A percentile compares a stretch with the other conserved stretches of the same genome.
Conservation (phyloP, 92 coral and sea anemone genomes). For the Desmophyllum pertusum region DNA sequence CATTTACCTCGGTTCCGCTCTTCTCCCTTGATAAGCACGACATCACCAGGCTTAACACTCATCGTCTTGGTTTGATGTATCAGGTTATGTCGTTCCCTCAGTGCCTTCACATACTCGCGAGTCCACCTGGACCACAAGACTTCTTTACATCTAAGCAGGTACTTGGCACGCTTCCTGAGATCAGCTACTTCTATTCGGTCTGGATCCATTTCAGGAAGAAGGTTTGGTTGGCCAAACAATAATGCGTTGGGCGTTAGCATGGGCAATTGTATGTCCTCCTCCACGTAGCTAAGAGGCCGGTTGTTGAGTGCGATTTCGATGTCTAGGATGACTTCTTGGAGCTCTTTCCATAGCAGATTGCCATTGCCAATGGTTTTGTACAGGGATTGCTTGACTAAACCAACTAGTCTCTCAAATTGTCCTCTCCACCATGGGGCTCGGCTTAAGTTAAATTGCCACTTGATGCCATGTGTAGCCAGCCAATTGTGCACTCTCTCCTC, state of each 20-base stretch:
- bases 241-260: background rate
- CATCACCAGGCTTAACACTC: background rate
- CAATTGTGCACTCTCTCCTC: background rate
- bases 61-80: background rate
- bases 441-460: background rate
- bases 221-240: background rate
- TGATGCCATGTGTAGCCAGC: background rate
- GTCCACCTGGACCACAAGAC: background rate
- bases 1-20: background rate
- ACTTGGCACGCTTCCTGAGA: slow-evolving; percentile 7
- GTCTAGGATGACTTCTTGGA: background rate
- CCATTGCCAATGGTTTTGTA: background rate
- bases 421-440: background rate
- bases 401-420: background rate
- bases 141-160: background rate
- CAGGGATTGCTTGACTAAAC: background rate
- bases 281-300: background rate
- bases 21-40: background rate
- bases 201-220: background rate
- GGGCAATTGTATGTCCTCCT: background rate
- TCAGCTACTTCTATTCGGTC: background rate
- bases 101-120: background rate
- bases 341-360: background rate
- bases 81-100: background rate
- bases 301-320: background rate